Evolutionary conservation across 2,797 vertebrate species (phyloP).

Genomic region (Setipinna tenuifilis): DNA sequence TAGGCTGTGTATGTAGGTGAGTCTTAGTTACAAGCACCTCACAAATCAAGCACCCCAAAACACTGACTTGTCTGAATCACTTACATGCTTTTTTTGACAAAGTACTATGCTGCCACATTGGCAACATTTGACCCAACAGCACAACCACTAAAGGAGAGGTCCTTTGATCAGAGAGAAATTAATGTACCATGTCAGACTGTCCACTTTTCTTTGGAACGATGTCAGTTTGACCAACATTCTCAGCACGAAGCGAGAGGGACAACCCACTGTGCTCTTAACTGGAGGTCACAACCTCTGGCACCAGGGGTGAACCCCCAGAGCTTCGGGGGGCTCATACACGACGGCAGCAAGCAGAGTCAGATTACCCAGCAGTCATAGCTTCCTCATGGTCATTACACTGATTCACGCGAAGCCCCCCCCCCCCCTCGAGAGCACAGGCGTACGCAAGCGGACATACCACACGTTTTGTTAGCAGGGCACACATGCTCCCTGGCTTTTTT

Average conservation of each 20-base stretch:
- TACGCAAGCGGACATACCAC: neutral
- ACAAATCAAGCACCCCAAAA: no score
- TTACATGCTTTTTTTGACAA: no score
- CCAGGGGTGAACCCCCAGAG: constrained; percentile 42
- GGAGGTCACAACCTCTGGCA: constrained; percentile 52
- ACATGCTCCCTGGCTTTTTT: constrained; percentile 29
- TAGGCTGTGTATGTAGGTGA: no score
- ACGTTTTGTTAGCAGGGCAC: neutral
- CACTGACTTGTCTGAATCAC: no score
- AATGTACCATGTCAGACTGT: neutral
- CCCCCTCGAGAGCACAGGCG: neutral
- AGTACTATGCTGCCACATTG: no score
- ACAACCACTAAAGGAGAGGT: neutral
- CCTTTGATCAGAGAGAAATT: neutral
- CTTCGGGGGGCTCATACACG: constrained; percentile 31
- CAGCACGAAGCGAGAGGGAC: neutral
- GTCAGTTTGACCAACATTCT: neutral
- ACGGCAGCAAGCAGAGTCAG: constrained; percentile 45
- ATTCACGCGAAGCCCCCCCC: constrained; percentile 25
- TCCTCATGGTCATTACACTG: constrained; percentile 51
- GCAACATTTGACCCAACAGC: no score
- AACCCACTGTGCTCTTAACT: constrained; percentile 25
- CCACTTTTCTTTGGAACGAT: neutral
- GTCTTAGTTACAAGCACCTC: no score
- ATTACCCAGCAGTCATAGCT: constrained; percentile 54